These are phyloP conservation scores for Agrotis exclamationis DNA, from an alignment of 2,888 invertebrate genomes.

Conservation along the genomic window DNA sequence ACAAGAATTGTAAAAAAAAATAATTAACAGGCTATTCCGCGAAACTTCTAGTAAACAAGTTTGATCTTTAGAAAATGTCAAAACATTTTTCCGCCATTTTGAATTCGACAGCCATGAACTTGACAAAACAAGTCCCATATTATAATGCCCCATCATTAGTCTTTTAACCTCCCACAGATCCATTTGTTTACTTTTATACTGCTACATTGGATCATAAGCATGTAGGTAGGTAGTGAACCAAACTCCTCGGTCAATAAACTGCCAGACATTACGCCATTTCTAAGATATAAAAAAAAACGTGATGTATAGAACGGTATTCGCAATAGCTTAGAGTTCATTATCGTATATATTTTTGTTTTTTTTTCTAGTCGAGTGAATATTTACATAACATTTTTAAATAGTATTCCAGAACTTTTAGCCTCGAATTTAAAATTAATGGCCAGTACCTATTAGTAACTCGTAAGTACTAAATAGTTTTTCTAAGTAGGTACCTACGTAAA, in stretches of 20 bases:
- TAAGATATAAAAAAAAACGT: slow-evolving; percentile 51
- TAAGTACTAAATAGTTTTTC: slow-evolving; percentile 1
- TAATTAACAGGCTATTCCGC: no score
- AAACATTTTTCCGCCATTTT: slow-evolving; percentile 8
- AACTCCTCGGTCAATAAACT: slow-evolving; percentile 57
- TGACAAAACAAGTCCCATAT: slow-evolving; percentile 21
- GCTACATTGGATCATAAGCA: slow-evolving; percentile 48
- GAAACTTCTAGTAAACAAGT: not conserved
- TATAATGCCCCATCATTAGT: slow-evolving; percentile 30
- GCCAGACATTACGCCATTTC: slow-evolving; percentile 54
- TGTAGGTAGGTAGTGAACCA: slow-evolving; percentile 62
- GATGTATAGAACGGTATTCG: slow-evolving; percentile 56
- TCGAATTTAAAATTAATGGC: slow-evolving; percentile 27
- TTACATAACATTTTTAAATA: slow-evolving; percentile 29
- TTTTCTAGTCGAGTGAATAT: slow-evolving; percentile 23
- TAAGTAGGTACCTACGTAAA: not conserved
- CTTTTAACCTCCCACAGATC: slow-evolving; percentile 28
- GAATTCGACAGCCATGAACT: slow-evolving; percentile 18
- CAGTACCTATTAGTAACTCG: slow-evolving; percentile 8
- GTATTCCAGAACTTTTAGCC: slow-evolving; percentile 16
- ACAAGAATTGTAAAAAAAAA: no score
- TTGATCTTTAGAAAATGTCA: not conserved
- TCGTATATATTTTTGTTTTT: slow-evolving; percentile 38
- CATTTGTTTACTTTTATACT: slow-evolving; percentile 60
- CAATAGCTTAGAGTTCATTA: slow-evolving; percentile 50